Conservation (phyloP, 2,888 invertebrate genomes). For the Tinea trinotella region DNA sequence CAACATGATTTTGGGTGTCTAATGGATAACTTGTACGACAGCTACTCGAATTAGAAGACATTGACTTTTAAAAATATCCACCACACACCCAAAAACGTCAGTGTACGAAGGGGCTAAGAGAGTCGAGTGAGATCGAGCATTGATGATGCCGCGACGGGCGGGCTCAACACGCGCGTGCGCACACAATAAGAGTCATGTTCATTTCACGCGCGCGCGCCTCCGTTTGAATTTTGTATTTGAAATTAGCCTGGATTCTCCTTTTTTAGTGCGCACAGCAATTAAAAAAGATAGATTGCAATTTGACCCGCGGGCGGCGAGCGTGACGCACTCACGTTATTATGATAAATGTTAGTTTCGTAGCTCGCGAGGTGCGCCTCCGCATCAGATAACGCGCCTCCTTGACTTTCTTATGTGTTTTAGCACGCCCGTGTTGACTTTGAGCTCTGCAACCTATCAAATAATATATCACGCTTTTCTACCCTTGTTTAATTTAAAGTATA, state of each 20-base stretch:
- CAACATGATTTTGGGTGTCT: too few species aligned
- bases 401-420: conserved; percentile 17
- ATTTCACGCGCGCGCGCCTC: conserved; percentile 57
- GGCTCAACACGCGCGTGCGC: conserved; percentile 30
- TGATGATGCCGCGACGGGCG: not conserved
- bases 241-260: conserved; percentile 50
- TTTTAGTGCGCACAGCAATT: conserved; percentile 59
- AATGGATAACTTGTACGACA: too few species aligned
- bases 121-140: conserved; percentile 6
- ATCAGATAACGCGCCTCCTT: conserved; percentile 48
- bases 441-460: not conserved
- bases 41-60: too few species aligned
- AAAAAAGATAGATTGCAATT: conserved; percentile 68
- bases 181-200: conserved; percentile 32
- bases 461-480: not conserved
- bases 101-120: too few species aligned
- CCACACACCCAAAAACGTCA: too few species aligned
- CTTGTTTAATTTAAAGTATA: not conserved
- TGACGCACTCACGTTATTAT: conserved; percentile 63
- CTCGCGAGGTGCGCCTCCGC: conserved; percentile 40
- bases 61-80: too few species aligned
- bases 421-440: not conserved
- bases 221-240: conserved; percentile 44
- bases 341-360: conserved; percentile 56
- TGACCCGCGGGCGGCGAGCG: conserved; percentile 63